phyloP scores from a whole-genome alignment of 2,113 vertebrate genomes.

The Cheilinus undulatus region DNA sequence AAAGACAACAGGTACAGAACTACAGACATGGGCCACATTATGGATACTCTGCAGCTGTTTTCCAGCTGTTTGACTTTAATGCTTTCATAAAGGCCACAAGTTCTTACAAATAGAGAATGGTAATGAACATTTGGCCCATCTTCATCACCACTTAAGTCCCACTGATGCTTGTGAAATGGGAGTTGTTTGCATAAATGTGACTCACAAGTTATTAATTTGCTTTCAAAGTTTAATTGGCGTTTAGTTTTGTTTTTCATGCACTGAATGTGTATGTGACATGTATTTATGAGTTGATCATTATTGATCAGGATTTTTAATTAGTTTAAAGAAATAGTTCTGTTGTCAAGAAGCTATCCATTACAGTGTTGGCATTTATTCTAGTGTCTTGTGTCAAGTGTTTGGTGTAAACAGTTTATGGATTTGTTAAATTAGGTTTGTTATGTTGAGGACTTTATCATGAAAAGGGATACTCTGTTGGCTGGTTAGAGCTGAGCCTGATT shows the following conservation, averaged over 20 bases:
- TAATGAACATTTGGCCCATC: not conserved
- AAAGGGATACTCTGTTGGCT: not conserved
- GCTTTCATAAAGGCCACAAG: slow-evolving; percentile 2
- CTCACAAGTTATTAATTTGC: slow-evolving; percentile 7
- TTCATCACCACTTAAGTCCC: not conserved
- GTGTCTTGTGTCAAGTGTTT: not conserved
- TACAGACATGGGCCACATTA: not conserved
- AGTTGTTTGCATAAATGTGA: not conserved
- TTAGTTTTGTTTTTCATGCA: slow-evolving; percentile 8
- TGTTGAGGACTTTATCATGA: not conserved
- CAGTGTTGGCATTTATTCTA: not conserved
- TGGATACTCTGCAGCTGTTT: not conserved
- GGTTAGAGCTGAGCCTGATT: not conserved
- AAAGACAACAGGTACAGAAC: not conserved
- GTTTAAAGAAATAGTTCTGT: slow-evolving; percentile 6
- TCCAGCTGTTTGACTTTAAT: not conserved
- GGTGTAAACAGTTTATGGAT: slow-evolving; percentile 6
- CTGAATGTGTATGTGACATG: slow-evolving; percentile 17
- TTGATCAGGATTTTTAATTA: slow-evolving; percentile 31
- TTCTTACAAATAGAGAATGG: not conserved
- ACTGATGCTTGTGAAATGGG: not conserved
- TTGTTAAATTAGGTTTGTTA: not conserved
- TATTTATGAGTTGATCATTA: slow-evolving; percentile 36
- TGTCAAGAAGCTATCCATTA: not conserved
- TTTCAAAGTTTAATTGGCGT: not conserved